Percentiles rank a stretch among this genome's conserved stretches.
These are phyloP conservation scores for Sebastes goodei DNA, from an alignment of 2,797 vertebrate genomes.

Conservation along the genomic window DNA sequence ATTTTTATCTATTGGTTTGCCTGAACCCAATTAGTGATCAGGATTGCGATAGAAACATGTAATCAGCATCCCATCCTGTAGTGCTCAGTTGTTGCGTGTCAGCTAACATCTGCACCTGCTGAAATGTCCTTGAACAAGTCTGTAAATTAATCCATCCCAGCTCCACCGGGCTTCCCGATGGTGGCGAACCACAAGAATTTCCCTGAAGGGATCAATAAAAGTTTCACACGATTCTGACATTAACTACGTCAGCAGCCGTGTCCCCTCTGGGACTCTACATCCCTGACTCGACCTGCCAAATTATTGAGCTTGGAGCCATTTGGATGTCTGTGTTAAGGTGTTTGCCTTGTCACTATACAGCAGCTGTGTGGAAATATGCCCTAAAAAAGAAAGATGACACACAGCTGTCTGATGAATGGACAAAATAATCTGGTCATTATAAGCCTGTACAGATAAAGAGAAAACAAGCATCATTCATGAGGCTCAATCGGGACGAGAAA, in stretches of 20 bases:
- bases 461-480: neutral
- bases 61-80: neutral
- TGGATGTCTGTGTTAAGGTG: conserved; percentile 28
- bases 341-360: neutral
- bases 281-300: conserved; percentile 49
- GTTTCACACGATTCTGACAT: conserved; percentile 47
- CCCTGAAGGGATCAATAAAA: conserved; percentile 65
- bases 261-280: conserved; percentile 6
- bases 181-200: conserved; percentile 32
- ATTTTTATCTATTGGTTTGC: neutral
- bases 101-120: conserved; percentile 27
- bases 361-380: conserved; percentile 22
- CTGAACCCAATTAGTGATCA: neutral
- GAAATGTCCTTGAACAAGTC: conserved; percentile 47
- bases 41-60: neutral
- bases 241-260: conserved; percentile 22
- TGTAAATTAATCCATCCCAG: conserved; percentile 34
- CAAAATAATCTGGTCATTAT: conserved; percentile 1
- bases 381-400: neutral
- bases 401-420: conserved; percentile 32
- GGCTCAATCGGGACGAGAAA: neutral
- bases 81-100: neutral
- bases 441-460: neutral
- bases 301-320: conserved; percentile 19
- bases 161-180: conserved; percentile 6